These are phyloP conservation scores for Agapetus fuscipes DNA, from an alignment of 2,888 invertebrate species.

Conservation along the genomic window DNA sequence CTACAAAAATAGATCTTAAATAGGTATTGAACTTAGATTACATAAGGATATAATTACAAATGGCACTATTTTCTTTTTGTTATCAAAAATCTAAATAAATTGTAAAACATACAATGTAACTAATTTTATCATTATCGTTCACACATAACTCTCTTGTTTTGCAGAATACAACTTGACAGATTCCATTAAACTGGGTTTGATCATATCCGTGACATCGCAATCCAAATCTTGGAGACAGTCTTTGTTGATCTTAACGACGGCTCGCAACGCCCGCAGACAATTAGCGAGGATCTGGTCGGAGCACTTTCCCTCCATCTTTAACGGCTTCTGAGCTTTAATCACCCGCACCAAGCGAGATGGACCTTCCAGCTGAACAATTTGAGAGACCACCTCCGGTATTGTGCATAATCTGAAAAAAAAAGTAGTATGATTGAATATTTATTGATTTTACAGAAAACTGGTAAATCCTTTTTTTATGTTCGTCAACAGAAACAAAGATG, in stretches of 20 bases:
- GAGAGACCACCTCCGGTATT: slow-evolving; percentile 55
- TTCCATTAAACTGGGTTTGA: slow-evolving; percentile 66
- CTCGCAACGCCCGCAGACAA: slow-evolving; percentile 38
- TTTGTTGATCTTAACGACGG: slow-evolving; percentile 38
- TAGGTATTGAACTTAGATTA: no score
- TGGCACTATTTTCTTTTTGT: no score
- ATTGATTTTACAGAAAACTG: no score
- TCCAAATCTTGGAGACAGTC: slow-evolving; percentile 50
- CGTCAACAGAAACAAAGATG: no score
- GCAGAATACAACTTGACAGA: slow-evolving; percentile 71
- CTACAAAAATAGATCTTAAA: no score
- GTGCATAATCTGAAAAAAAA: slow-evolving; percentile 48
- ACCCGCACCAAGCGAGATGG: slow-evolving; percentile 54
- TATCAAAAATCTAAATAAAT: no score
- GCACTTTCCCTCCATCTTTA: slow-evolving; percentile 30
- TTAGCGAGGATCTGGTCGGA: slow-evolving; percentile 41
- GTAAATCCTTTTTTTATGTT: no score
- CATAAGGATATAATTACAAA: no score
- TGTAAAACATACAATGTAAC: no score
- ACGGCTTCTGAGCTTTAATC: slow-evolving; percentile 46
- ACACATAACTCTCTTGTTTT: slow-evolving; percentile 73
- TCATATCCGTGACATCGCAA: slow-evolving; percentile 42
- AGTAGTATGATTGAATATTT: slow-evolving; percentile 5
- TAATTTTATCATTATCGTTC: no score
- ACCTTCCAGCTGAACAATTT: slow-evolving; percentile 61